Conservation (phyloP, 2,888 invertebrate species). For the Drosophila prostipennis region DNA sequence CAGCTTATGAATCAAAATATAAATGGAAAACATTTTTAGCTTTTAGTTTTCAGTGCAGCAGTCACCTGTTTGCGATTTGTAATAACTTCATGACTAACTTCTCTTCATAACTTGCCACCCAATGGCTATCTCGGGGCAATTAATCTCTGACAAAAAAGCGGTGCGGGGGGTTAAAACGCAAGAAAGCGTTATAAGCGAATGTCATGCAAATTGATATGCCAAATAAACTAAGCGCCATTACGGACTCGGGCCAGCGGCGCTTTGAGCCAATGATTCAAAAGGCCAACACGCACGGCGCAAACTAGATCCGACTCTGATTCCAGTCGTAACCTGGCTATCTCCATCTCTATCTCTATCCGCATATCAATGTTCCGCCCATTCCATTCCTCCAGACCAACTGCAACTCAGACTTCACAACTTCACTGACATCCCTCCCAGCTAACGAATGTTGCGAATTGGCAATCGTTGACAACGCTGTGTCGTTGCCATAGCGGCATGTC, state of each 20-base stretch:
- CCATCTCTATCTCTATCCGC: conserved; percentile 33
- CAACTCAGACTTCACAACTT: not conserved
- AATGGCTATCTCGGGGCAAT: conserved; percentile 17
- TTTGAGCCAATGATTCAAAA: conserved; percentile 43
- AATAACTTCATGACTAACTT: conserved; percentile 32
- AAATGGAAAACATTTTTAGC: not conserved
- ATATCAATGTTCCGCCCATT: conserved; percentile 28
- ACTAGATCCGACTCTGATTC: conserved; percentile 31
- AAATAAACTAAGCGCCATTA: conserved; percentile 70
- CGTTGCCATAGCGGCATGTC: conserved; percentile 48
- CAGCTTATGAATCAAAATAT: not conserved
- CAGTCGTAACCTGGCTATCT: conserved; percentile 15
- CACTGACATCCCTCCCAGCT: conserved; percentile 14
- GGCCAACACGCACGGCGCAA: conserved; percentile 34
- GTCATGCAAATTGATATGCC: conserved; percentile 76
- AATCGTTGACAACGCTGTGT: conserved; percentile 52
- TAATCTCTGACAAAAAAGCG: conserved; percentile 19
- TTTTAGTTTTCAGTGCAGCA: conserved; percentile 1
- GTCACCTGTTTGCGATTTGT: conserved; percentile 7
- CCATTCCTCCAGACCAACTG: not conserved
- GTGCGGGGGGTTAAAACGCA: conserved; percentile 1
- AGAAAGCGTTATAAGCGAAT: conserved; percentile 63
- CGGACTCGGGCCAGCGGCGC: conserved; percentile 43
- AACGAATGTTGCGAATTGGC: conserved; percentile 40
- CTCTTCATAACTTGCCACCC: conserved; percentile 16